These are phyloP conservation scores for Ciconia nigra DNA, from an alignment of 2,797 vertebrate species.

Conservation along the genomic window DNA sequence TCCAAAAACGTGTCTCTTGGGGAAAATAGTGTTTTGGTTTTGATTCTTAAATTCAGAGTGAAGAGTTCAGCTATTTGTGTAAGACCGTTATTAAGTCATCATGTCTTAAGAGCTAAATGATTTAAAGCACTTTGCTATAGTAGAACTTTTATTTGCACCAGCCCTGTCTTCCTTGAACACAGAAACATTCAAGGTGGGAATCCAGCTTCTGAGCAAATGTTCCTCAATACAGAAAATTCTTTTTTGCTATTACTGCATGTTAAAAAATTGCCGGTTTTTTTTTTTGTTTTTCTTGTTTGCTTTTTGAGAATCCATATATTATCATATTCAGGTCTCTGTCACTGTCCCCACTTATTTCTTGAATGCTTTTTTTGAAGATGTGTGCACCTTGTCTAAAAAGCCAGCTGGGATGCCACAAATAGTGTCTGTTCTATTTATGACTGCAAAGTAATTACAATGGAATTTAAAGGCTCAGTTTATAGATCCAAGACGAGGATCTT, in stretches of 20 bases:
- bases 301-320: slow-evolving; percentile 3
- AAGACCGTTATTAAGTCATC: not conserved
- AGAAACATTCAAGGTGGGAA: not conserved
- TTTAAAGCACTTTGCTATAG: not conserved
- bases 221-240: not conserved
- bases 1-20: not conserved
- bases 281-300: not conserved
- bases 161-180: not conserved
- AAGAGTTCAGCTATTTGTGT: slow-evolving; percentile 31
- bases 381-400: slow-evolving; percentile 72
- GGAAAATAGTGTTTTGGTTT: not conserved
- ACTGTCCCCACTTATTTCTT: slow-evolving; percentile 28
- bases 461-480: slow-evolving; percentile 80
- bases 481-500: slow-evolving; percentile 78
- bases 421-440: slow-evolving; percentile 76
- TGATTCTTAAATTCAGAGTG: slow-evolving; percentile 5
- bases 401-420: slow-evolving; percentile 77
- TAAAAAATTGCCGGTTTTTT: not conserved
- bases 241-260: not conserved
- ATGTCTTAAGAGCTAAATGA: not conserved
- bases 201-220: not conserved
- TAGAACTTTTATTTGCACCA: not conserved
- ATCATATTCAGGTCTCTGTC: slow-evolving; percentile 15
- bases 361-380: slow-evolving; percentile 56
- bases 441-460: slow-evolving; percentile 78